Evolutionary conservation across 2,113 vertebrate genomes (phyloP), one percentile per base, ranked within the genome.

Genomic region (Casuarius casuarius): DNA sequence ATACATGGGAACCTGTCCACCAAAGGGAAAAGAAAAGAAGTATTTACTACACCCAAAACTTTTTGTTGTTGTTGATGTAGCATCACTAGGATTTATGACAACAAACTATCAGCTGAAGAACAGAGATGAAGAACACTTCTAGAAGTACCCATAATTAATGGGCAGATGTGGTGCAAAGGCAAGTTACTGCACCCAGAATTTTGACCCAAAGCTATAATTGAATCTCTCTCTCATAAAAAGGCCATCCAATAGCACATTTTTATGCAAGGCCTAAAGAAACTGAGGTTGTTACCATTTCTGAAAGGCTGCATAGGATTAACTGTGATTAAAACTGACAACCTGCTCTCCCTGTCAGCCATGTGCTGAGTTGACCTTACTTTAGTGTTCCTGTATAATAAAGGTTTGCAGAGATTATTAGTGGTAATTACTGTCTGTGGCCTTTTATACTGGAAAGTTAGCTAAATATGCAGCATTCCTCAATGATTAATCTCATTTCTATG

Each of bases 311-410:
- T 10, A 85, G 56, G 54, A 62, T 91, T 92, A 84, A 89, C 77
- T 83, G 15, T 82, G 52, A 96, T 67, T 94, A 51, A 40, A 96
- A 38, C 20, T 88, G 81, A 86, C 90, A 96, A 74, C n/a, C 6
- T 28, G n/a, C 40, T 90, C 61, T 46, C 66, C 33, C 67, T 91
- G 48, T 87, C 33, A 83, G 52, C 56, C 4, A 4, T 90, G 17
- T 86, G 58, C 46, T 74, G 40, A 61, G 35, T 70, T 95, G 81
- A 96, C 71, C 73, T 65, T 35, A 65, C 58, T 92, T 90, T 33
- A 79, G 14, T 21, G 8, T 35, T 35, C 33, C 66, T 84, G 23
- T 33, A 52, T 14, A 70, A 73, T 18, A 85, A 89, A 70, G 26
- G 25, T 89, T 84, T 93, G 20, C 84, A 84, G 52, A 90, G 66